phyloP scores from a whole-genome alignment of 2,113 vertebrate genomes.

The Echinops telfairi region DNA sequence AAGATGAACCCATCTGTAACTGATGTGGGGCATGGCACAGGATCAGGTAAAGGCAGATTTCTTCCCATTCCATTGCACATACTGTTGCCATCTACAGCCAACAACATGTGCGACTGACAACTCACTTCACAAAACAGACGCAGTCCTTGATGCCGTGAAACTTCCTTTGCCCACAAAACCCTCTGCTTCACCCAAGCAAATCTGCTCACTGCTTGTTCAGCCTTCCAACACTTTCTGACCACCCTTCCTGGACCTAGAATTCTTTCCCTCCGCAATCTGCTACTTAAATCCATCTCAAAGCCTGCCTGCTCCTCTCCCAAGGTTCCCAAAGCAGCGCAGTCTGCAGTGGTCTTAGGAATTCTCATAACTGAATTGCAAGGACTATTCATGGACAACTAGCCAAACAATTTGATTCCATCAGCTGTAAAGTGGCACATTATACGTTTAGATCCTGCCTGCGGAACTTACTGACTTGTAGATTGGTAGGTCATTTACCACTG shows the following conservation, averaged over 20 bases:
- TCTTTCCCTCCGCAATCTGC: background rate
- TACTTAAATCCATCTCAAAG: background rate
- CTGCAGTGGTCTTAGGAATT: background rate
- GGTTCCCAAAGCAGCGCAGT: background rate
- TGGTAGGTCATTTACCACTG: background rate
- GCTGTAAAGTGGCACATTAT: background rate
- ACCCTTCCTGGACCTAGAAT: background rate
- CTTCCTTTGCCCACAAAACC: background rate
- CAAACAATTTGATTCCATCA: background rate
- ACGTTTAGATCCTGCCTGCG: background rate
- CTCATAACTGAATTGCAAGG: background rate
- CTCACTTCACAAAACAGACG: background rate
- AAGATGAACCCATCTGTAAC: background rate
- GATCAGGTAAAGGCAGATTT: background rate
- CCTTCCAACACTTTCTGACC: background rate
- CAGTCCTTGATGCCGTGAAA: background rate
- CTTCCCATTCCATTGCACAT: background rate
- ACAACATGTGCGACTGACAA: background rate
- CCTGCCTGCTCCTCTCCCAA: background rate
- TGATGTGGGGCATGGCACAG: background rate
- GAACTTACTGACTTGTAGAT: background rate
- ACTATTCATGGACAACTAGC: background rate
- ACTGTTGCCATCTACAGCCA: background rate
- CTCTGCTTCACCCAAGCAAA: background rate
- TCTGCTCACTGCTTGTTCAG: background rate